These are phyloP conservation scores for Lysiphlebus fabarum DNA, from an alignment of 1,140 invertebrate species.

Conservation along the genomic window DNA sequence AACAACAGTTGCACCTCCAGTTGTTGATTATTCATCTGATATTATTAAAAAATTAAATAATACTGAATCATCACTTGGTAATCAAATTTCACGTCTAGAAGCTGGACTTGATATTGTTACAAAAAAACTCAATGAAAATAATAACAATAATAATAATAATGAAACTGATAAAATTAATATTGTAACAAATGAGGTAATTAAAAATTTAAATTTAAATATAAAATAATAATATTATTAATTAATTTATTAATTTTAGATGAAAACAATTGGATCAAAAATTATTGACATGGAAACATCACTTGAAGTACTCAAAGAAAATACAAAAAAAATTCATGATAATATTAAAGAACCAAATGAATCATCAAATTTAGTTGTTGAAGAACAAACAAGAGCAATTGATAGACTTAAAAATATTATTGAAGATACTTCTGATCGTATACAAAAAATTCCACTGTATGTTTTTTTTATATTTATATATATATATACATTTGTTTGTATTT, in stretches of 20 bases:
- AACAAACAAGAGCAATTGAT: constrained; percentile 33
- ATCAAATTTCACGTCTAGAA: constrained; percentile 36
- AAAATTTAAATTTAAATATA: background rate
- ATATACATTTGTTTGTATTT: background rate
- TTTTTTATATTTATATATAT: background rate
- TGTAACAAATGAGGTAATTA: constrained; percentile 35
- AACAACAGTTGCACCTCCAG: constrained; percentile 1
- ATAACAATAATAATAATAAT: constrained; percentile 25
- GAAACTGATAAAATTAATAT: constrained; percentile 35
- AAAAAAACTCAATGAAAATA: constrained; percentile 31
- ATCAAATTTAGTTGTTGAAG: constrained; percentile 29
- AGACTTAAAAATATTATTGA: constrained; percentile 42
- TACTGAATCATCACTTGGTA: constrained; percentile 33
- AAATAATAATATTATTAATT: background rate
- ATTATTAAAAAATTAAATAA: constrained; percentile 57
- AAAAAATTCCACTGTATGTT: constrained; percentile 41
- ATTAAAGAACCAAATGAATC: constrained; percentile 24
- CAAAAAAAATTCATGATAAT: constrained; percentile 18
- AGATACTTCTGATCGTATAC: constrained; percentile 36
- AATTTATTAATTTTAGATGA: constrained; percentile 24
- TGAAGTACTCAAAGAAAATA: constrained; percentile 26
- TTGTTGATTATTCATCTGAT: constrained; percentile 53
- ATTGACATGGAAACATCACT: constrained; percentile 30
- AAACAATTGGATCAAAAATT: constrained; percentile 27
- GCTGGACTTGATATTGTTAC: constrained; percentile 32